Evolutionary conservation across 1,140 invertebrate species (phyloP).

Genomic region (Macrobrachium rosenbergii): DNA sequence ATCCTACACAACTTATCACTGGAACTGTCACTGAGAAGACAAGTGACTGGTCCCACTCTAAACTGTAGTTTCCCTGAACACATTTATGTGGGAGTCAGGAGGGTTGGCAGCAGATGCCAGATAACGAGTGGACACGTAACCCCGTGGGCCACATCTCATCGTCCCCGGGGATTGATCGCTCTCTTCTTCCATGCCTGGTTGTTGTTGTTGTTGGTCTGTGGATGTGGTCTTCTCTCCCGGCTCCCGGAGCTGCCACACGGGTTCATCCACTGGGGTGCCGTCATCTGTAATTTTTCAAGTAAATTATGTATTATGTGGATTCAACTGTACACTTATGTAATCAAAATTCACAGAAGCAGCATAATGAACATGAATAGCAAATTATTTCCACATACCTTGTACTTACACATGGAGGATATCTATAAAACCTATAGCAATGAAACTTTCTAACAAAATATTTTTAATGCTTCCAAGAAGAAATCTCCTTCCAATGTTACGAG

Average conservation of each 20-base stretch:
- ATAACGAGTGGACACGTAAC: slow-evolving; percentile 43
- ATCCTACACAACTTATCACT: no score
- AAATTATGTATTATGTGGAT: neutral
- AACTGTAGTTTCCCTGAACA: slow-evolving; percentile 54
- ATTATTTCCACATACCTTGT: no score
- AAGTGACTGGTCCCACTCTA: slow-evolving; percentile 25
- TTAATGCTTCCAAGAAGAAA: no score
- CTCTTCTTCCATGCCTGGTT: slow-evolving; percentile 9
- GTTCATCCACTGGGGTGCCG: slow-evolving; percentile 50
- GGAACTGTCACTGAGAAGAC: no score
- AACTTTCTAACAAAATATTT: no score
- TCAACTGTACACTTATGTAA: neutral
- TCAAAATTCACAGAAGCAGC: neutral
- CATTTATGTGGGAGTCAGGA: slow-evolving; percentile 40
- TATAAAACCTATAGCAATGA: no score
- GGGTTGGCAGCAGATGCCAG: slow-evolving; percentile 33
- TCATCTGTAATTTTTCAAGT: slow-evolving; percentile 26
- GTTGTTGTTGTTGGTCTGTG: slow-evolving; percentile 1
- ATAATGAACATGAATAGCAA: neutral
- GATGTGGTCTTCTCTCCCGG: slow-evolving; percentile 23
- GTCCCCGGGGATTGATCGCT: slow-evolving; percentile 15
- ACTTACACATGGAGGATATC: no score
- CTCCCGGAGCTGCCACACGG: slow-evolving; percentile 52
- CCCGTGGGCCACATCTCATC: slow-evolving; percentile 31
- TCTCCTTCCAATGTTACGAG: no score